These are phyloP conservation scores for Sapayoa aenigma DNA, from an alignment of 2,113 vertebrate genomes.

Conservation along the genomic window DNA sequence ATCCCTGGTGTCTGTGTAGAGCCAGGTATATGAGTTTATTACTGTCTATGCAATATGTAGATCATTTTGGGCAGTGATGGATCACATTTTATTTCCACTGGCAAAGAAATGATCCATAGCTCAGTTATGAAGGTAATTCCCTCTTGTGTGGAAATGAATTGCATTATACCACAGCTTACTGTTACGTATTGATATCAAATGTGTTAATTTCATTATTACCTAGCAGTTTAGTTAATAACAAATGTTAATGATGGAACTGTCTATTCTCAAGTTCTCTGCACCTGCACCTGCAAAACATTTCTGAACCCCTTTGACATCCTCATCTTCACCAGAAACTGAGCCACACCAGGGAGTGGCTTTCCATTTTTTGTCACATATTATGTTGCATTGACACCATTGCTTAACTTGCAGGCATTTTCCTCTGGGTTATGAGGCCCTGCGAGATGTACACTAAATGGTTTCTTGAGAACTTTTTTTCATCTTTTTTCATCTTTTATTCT, in stretches of 20 bases:
- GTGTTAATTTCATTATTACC: slow-evolving; percentile 60
- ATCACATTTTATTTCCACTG: slow-evolving; percentile 5
- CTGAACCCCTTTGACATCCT: background rate
- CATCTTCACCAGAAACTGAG: background rate
- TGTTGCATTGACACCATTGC: background rate
- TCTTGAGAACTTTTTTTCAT: background rate
- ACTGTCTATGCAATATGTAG: background rate
- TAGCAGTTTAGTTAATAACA: slow-evolving; percentile 51
- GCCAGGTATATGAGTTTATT: background rate
- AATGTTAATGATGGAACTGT: slow-evolving; percentile 20
- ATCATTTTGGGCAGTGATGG: slow-evolving; percentile 34
- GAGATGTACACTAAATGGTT: background rate
- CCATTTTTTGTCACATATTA: background rate
- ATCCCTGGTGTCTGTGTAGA: background rate
- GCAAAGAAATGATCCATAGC: slow-evolving; percentile 31
- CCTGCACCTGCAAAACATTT: background rate
- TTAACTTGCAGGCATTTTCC: background rate
- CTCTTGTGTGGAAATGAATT: slow-evolving; percentile 29
- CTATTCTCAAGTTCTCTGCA: background rate
- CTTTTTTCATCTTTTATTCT: background rate
- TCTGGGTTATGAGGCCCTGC: background rate
- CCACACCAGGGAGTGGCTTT: background rate
- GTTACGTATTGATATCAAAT: slow-evolving; percentile 42
- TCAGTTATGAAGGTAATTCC: slow-evolving; percentile 17
- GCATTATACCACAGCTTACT: slow-evolving; percentile 16